Base-by-base conservation (phyloP, 2,888 invertebrate genomes). In the Dynastes hyllus region DNA sequence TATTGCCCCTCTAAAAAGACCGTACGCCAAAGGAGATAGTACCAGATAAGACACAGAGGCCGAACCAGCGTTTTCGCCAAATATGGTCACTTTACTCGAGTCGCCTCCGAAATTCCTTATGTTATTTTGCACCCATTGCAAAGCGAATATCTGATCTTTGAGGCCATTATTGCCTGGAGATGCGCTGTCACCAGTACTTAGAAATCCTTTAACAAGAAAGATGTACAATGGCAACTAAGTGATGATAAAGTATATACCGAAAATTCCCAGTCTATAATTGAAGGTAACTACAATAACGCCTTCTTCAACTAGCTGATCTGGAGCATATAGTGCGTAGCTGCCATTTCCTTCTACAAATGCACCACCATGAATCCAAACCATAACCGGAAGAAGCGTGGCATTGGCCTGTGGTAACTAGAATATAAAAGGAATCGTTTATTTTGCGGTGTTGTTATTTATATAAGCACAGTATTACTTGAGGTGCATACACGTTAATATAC, bases 311-410 rank as follows among this genome's bases (percentile, higher is more conserved):
- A 87, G 83, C 78, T 84, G 85, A 75, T 87, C 86, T 0, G 86
- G 86, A 6, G 84, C 85, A 67, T 80, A 84, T 2, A 77, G 27
- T 51, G 83, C 80, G 37, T 84, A 84, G 40, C 82, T 83, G 13
- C 86, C 81, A 45, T 81, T 78, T 22, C 86, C 86, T 27, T 70
- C 77, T 79, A 83, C 78, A 66, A 86, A 86, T 8, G 81, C 83
- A 45, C 86, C 86, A 4, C 86, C 86, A 78, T 86, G 84, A 22
- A 87, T 84, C 83, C 84, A 86, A 5, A 87, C 85, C 85, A 87
- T 86, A 16, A 86, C 86, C 1, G 87, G 87, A n/a, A 83, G 9
- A 40, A 73, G 32, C 2, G 55, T 22, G 13, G 55, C 55, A 16
- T n/a, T 55, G n/a, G 1, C 51, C 58, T 29, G 27, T 80, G 81